phyloP scores from a whole-genome alignment of 1,140 invertebrate genomes.

The Atta cephalotes region DNA sequence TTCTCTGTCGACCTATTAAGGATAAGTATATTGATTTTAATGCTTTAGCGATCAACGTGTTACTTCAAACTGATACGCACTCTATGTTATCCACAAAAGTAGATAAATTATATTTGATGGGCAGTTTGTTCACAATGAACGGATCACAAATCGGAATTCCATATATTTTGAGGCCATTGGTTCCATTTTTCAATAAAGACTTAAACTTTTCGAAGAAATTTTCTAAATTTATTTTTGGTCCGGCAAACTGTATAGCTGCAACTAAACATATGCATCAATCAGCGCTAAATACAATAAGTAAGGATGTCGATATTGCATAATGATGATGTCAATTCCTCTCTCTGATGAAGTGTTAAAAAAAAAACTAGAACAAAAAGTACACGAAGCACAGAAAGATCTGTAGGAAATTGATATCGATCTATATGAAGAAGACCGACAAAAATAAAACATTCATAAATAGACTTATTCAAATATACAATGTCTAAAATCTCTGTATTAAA shows the following conservation, averaged over 20 bases:
- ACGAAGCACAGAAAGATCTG: background rate
- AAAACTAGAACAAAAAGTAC: background rate
- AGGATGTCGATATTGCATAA: background rate
- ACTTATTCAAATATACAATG: background rate
- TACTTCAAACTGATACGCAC: slow-evolving; percentile 47
- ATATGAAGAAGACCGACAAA: background rate
- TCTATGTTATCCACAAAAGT: background rate
- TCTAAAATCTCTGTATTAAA: slow-evolving; percentile 6
- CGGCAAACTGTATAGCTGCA: background rate
- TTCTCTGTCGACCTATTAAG: no score
- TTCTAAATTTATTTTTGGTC: background rate
- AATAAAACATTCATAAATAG: slow-evolving; percentile 13
- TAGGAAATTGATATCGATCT: background rate
- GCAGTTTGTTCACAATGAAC: background rate
- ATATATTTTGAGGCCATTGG: background rate
- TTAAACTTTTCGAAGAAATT: slow-evolving; percentile 38
- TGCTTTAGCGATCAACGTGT: background rate
- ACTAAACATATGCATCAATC: background rate
- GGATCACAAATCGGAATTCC: slow-evolving; percentile 70
- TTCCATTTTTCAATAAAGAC: background rate
- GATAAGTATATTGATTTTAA: background rate
- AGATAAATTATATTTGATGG: background rate
- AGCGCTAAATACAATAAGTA: background rate
- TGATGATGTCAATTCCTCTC: no score
- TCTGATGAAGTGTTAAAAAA: background rate